Conservation (phyloP, 2,113 vertebrate genomes). For the Odobenus rosmarus region DNA sequence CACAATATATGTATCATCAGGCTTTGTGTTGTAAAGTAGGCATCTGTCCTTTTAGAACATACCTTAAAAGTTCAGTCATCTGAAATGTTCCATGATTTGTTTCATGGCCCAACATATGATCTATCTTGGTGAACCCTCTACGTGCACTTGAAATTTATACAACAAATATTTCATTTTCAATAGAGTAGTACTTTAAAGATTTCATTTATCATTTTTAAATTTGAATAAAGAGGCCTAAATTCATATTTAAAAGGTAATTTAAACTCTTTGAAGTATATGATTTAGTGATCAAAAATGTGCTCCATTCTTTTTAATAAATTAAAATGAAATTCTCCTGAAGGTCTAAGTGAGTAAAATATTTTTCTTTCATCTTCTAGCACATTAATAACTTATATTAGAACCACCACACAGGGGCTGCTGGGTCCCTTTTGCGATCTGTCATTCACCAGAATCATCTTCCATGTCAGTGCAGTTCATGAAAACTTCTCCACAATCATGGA, state of each 20-base stretch:
- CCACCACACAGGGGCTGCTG: not conserved
- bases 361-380: not conserved
- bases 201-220: constrained; percentile 1
- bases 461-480: not conserved
- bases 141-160: not conserved
- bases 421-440: not conserved
- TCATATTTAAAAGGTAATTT: not conserved
- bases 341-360: not conserved
- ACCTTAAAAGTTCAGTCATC: not conserved
- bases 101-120: not conserved
- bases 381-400: not conserved
- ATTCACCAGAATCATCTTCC: not conserved
- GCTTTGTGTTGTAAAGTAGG: not conserved
- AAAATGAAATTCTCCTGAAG: not conserved
- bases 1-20: not conserved
- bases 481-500: not conserved
- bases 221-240: not conserved
- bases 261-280: not conserved
- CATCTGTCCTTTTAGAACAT: not conserved
- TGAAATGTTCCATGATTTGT: not conserved
- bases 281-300: not conserved
- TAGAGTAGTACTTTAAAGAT: not conserved
- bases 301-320: not conserved
- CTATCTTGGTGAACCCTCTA: not conserved
- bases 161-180: constrained; percentile 4